These are phyloP conservation scores for Agrochola circellaris DNA, from an alignment of 2,888 invertebrate species.

Conservation along the genomic window DNA sequence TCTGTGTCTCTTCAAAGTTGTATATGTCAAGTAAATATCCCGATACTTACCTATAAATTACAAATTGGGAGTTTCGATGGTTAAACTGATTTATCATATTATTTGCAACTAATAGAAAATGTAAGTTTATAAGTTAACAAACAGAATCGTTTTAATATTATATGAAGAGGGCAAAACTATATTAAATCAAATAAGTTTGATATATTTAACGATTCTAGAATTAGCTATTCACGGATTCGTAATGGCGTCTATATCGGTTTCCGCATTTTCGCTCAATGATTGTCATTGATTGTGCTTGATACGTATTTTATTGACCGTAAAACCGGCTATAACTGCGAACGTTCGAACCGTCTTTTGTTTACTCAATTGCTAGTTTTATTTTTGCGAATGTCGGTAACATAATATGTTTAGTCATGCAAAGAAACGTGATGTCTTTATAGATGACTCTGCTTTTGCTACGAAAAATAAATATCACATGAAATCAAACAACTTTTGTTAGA, in stretches of 20 bases:
- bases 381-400: conserved; percentile 66
- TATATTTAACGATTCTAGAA: conserved; percentile 44
- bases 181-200: conserved; percentile 9
- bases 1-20: neutral
- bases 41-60: neutral
- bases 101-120: neutral
- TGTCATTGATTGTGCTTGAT: conserved; percentile 77
- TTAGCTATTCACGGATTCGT: conserved; percentile 63
- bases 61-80: too few relatives aligned
- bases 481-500: conserved; percentile 20
- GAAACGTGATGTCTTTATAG: conserved; percentile 62
- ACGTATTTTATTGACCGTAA: conserved; percentile 74
- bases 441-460: conserved; percentile 45
- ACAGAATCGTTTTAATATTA: neutral
- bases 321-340: conserved; percentile 71
- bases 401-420: conserved; percentile 58
- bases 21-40: neutral
- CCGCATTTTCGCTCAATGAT: conserved; percentile 72
- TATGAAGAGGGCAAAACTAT: too few relatives aligned
- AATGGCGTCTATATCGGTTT: conserved; percentile 65
- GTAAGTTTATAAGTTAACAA: neutral
- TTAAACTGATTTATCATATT: neutral
- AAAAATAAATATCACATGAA: conserved; percentile 47
- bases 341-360: conserved; percentile 70
- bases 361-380: conserved; percentile 71